A percentile compares a stretch with the other conserved stretches of the same genome.
Conservation (phyloP, 1,140 invertebrate species). For the Drosophila prosaltans region DNA sequence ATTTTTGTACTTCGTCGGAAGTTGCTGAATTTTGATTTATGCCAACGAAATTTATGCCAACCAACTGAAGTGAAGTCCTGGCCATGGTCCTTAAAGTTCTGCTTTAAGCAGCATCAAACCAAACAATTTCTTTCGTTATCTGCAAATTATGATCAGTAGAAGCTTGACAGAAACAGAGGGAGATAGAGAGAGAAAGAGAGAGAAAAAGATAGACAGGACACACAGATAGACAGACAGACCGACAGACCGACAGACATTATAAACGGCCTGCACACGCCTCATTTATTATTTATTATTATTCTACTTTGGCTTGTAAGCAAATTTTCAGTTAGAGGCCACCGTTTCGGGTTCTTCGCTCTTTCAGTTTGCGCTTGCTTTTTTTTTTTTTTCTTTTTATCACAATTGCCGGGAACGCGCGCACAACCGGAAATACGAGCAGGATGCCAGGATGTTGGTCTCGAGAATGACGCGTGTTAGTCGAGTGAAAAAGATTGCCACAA, state of each 20-base stretch:
- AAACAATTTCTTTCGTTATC: slow-evolving; percentile 52
- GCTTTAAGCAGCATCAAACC: slow-evolving; percentile 43
- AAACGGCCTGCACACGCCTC: slow-evolving; percentile 82
- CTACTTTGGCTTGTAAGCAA: slow-evolving; percentile 57
- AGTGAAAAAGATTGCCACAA: slow-evolving; percentile 46
- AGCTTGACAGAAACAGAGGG: not conserved
- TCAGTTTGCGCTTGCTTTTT: slow-evolving; percentile 17
- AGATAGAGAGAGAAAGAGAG: not conserved
- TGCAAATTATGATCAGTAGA: slow-evolving; percentile 50
- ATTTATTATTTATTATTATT: slow-evolving; percentile 73
- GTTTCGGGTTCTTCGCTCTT: slow-evolving; percentile 35
- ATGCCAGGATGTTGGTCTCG: slow-evolving; percentile 60
- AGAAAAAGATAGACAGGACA: not conserved
- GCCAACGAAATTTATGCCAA: slow-evolving; percentile 81
- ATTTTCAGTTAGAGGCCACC: slow-evolving; percentile 68
- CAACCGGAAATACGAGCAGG: slow-evolving; percentile 76
- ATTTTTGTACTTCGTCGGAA: slow-evolving; percentile 79
- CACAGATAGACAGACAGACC: slow-evolving; percentile 4
- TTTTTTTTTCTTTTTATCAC: slow-evolving; percentile 51
- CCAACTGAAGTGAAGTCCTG: slow-evolving; percentile 38
- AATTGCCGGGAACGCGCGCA: slow-evolving; percentile 65
- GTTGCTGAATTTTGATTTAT: slow-evolving; percentile 79
- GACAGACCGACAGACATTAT: slow-evolving; percentile 68
- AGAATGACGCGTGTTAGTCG: slow-evolving; percentile 52
- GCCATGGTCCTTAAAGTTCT: slow-evolving; percentile 34